Conservation (phyloP, 2,888 invertebrate species). For the Himalopsyche tibetana region DNA sequence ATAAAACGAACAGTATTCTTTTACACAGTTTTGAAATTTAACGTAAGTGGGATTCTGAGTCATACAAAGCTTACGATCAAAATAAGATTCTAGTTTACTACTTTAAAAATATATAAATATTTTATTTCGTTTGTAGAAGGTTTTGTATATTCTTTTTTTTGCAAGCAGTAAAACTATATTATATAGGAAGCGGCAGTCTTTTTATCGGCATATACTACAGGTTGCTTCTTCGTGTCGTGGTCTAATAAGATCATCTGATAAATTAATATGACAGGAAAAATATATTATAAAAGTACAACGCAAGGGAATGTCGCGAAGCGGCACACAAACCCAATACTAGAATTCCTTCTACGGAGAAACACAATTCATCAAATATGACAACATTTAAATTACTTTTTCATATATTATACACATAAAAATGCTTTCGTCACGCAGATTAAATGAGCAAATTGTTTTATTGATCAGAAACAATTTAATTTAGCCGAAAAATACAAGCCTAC, state of each 20-base stretch:
- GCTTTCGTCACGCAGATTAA: not conserved
- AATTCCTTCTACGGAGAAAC: not conserved
- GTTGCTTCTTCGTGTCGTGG: slow-evolving; percentile 55
- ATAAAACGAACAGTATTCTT: not conserved
- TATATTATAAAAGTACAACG: not conserved
- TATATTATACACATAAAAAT: not conserved
- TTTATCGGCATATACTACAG: slow-evolving; percentile 23
- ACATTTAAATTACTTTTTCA: not conserved
- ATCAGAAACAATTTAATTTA: not conserved
- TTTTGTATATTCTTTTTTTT: too few relatives aligned
- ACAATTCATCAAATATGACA: slow-evolving; percentile 36
- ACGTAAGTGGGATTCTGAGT: too few relatives aligned
- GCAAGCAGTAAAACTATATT: too few relatives aligned
- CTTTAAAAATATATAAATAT: too few relatives aligned
- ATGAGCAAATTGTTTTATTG: not conserved
- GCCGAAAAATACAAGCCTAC: not conserved
- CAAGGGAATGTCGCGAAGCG: slow-evolving; percentile 40
- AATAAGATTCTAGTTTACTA: too few relatives aligned
- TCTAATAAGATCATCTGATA: slow-evolving; percentile 55
- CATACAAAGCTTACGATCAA: too few relatives aligned
- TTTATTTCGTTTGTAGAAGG: too few relatives aligned
- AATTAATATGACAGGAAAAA: slow-evolving; percentile 55
- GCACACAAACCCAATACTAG: not conserved
- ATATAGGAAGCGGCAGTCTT: not conserved
- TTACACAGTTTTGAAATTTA: too few relatives aligned